Evolutionary conservation across 1,140 invertebrate species (phyloP), one percentile per base, ranked within the genome.

Genomic region (Lordiphosa clarofinis): DNA sequence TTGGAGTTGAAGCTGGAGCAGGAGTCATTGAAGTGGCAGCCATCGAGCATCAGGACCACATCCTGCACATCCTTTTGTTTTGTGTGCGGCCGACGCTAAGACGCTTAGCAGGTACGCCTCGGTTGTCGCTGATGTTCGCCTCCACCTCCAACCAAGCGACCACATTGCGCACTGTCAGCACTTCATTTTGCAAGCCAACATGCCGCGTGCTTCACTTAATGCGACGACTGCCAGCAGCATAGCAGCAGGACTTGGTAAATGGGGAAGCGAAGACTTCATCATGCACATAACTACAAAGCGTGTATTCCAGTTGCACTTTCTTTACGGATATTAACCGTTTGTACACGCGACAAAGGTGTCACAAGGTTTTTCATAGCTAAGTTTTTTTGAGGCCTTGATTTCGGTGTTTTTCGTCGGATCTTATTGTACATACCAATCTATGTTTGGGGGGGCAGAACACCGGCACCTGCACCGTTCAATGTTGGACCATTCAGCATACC

Each of bases 141-240:
- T 4, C 12, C 11, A 21, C 9, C 21, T 24, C 48, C 39, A 11
- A n/a, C 8, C n/a, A 5, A 2, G 43, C 21, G 36, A 35, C 60
- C 54, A 66, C 76, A 84, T 73, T 56, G 53, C 73, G 73, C 49
- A 38, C 72, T 82, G 78, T 82, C 78, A 82, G 78, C 78, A 82
- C 78, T 84, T 82, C 78, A 82, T 84, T 82, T 84, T 76, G 13
- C 43, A 78, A 78, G 81, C 73, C 78, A 81, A 68, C 72, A 69
- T 82, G 68, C 78, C 56, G 68, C 68, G 68, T 82, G 73, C 78
- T 82, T 82, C 73, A 78, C 78, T 84, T 84, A 84, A 82, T 84
- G 76, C 71, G 53, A 60, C 73, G 53, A 64, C 73, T 61, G 74
- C 52, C 66, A 60, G 58, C 43, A 53, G 67, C 42, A 38, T 31